A percentile compares a stretch with the other conserved stretches of the same genome.
phyloP scores from a whole-genome alignment of 2,888 invertebrate genomes.

The Sycophila texana region DNA sequence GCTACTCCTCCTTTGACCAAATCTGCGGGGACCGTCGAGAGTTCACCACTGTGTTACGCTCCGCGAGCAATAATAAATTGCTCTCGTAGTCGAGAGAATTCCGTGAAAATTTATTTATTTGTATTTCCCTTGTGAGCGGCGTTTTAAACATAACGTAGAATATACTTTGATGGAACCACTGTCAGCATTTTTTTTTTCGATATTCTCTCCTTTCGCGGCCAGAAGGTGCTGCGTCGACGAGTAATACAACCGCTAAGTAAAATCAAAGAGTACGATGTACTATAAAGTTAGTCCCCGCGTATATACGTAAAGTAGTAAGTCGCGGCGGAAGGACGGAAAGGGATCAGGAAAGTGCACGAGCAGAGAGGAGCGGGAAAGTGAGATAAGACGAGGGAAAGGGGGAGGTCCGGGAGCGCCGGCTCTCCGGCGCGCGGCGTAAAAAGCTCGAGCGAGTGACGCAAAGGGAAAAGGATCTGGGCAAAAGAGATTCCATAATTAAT shows the following conservation, averaged over 20 bases:
- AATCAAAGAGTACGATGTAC: slow-evolving; percentile 37
- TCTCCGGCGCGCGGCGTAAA: slow-evolving; percentile 13
- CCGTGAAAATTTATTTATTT: too few relatives aligned
- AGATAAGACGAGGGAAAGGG: slow-evolving; percentile 32
- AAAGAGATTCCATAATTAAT: slow-evolving; percentile 69
- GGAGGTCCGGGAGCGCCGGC: neutral
- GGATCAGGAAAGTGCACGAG: slow-evolving; percentile 35
- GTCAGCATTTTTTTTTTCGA: neutral
- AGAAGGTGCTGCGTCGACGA: slow-evolving; percentile 9
- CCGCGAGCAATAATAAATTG: neutral
- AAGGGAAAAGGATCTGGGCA: slow-evolving; percentile 40
- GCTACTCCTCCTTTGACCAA: too few relatives aligned
- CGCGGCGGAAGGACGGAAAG: slow-evolving; percentile 20
- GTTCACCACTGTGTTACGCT: neutral
- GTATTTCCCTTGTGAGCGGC: too few relatives aligned
- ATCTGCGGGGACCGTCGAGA: too few relatives aligned
- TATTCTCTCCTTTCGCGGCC: neutral
- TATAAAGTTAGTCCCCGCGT: slow-evolving; percentile 7
- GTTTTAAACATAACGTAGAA: too few relatives aligned
- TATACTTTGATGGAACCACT: too few relatives aligned
- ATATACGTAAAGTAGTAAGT: slow-evolving; percentile 18
- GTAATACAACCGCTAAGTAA: slow-evolving; percentile 34
- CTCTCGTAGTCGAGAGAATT: too few relatives aligned
- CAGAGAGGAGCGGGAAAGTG: neutral
- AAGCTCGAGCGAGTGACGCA: slow-evolving; percentile 29